Evolutionary conservation across 2,797 vertebrate species (phyloP).

Genomic region (Gallinago nigripennis): DNA sequence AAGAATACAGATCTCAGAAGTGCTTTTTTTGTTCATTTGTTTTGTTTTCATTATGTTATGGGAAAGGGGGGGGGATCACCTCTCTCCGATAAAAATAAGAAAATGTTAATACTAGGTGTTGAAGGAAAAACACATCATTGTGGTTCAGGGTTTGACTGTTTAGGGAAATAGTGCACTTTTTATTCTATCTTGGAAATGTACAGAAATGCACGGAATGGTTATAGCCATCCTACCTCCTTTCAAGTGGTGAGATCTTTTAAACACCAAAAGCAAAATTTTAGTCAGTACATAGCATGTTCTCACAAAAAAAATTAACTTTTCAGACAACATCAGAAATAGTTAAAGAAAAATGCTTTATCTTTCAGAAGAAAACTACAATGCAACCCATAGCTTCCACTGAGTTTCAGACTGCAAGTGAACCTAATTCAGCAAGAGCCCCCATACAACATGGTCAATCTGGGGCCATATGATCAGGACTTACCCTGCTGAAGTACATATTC

Average conservation of each 20-base stretch:
- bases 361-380: neutral
- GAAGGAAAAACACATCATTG: neutral
- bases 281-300: neutral
- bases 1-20: neutral
- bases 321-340: neutral
- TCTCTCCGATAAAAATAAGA: neutral
- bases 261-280: constrained; percentile 7
- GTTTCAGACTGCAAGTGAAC: neutral
- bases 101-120: neutral
- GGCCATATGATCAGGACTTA: neutral
- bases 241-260: neutral
- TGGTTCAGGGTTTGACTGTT: neutral
- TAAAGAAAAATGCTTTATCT: neutral
- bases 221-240: neutral
- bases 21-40: neutral
- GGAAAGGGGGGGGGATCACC: rapidly evolving
- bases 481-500: neutral
- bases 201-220: neutral
- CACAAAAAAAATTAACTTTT: constrained; percentile 56
- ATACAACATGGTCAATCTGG: too few relatives aligned
- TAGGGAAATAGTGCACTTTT: neutral
- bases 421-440: neutral
- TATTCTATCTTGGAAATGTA: constrained; percentile 20
- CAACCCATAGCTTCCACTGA: neutral
- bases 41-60: neutral